Evolutionary conservation across 2,888 invertebrate species (phyloP).

Genomic region (Drosophila antonietae): DNA sequence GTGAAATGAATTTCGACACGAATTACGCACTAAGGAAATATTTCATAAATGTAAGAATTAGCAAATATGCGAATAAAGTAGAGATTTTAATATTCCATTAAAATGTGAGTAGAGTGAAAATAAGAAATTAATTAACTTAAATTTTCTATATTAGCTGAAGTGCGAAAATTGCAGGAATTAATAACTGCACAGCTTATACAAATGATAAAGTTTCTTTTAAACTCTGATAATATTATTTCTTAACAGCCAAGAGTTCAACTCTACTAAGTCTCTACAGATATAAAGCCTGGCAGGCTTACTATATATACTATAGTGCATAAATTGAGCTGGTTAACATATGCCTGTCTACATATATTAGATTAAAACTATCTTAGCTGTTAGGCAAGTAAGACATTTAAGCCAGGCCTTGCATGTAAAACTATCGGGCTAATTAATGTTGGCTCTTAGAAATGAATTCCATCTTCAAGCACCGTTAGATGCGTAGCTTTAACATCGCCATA

Average conservation of each 20-base stretch:
- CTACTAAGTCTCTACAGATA: neutral
- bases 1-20: neutral
- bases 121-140: neutral
- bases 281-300: neutral
- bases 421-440: neutral
- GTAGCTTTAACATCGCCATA: constrained; percentile 11
- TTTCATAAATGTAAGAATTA: no score
- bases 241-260: neutral
- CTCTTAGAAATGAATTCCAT: neutral
- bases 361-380: neutral
- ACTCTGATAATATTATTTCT: neutral
- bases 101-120: no score
- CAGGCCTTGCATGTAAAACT: neutral
- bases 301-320: neutral
- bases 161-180: no score
- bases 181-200: neutral
- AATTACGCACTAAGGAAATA: neutral
- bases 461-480: neutral
- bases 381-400: neutral
- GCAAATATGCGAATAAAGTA: no score
- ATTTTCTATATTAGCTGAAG: neutral
- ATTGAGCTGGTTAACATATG: constrained; percentile 1
- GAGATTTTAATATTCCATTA: no score
- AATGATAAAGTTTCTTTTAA: no score
- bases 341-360: neutral